Conservation (phyloP, 2,113 vertebrate species). For the Pica pica region DNA sequence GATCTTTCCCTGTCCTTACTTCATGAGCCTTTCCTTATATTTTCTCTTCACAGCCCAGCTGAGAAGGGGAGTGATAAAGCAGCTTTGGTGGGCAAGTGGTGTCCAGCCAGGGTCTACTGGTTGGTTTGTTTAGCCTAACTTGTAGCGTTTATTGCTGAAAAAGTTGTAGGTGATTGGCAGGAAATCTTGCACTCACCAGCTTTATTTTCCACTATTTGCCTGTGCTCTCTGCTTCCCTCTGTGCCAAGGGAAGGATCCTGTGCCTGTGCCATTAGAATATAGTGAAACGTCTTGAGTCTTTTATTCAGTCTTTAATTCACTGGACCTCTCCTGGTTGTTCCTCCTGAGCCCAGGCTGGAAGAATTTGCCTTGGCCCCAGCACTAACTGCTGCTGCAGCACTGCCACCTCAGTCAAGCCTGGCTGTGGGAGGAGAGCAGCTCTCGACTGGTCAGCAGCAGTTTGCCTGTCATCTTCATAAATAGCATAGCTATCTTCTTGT, state of each 20-base stretch:
- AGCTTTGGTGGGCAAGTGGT: background rate
- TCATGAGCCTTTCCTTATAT: background rate
- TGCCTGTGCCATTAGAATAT: background rate
- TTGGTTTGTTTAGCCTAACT: background rate
- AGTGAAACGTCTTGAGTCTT: background rate
- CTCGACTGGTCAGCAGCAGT: background rate
- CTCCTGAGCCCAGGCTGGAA: background rate
- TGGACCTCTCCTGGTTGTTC: background rate
- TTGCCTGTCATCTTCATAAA: background rate
- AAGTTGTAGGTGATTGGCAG: background rate
- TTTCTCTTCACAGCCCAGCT: background rate
- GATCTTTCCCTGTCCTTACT: background rate
- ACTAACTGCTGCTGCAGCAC: background rate
- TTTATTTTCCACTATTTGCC: background rate
- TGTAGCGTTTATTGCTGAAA: background rate
- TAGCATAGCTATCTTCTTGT: background rate
- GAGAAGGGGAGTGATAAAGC: background rate
- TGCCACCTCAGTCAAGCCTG: background rate
- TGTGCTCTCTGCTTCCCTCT: background rate
- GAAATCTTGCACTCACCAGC: background rate
- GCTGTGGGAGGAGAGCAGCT: background rate
- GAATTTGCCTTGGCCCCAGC: background rate
- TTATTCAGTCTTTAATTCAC: background rate
- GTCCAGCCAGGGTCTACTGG: background rate
- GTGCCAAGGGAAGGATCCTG: background rate